A percentile compares a stretch with the other conserved stretches of the same genome.
These are phyloP conservation scores for Tokudaia tokunoshimensis DNA, from an alignment of 2,797 vertebrate genomes.

Conservation along the genomic window DNA sequence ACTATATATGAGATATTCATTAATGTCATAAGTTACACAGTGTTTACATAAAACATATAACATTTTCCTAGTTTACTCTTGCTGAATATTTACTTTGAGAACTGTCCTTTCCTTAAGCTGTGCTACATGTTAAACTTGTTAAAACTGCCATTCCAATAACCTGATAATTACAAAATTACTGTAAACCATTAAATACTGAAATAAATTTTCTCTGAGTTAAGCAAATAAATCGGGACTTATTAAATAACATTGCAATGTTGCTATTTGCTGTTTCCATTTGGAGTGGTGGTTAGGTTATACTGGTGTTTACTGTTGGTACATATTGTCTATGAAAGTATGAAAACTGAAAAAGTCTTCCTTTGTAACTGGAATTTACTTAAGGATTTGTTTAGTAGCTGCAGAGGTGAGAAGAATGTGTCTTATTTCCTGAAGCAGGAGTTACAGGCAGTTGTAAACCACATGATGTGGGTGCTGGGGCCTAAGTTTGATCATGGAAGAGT, in stretches of 20 bases:
- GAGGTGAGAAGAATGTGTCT: not conserved
- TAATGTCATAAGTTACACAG: not conserved
- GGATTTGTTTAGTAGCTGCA: not conserved
- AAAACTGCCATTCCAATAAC: slow-evolving; percentile 2
- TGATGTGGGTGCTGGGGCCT: not conserved
- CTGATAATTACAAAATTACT: slow-evolving; percentile 34
- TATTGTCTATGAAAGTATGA: slow-evolving; percentile 45
- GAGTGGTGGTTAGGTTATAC: not conserved
- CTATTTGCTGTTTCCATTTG: not conserved
- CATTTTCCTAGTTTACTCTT: slow-evolving; percentile 23
- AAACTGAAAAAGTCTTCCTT: slow-evolving; percentile 9
- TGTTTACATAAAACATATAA: slow-evolving; percentile 55
- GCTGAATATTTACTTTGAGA: slow-evolving; percentile 56
- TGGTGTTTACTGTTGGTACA: slow-evolving; percentile 31
- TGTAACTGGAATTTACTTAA: slow-evolving; percentile 39
- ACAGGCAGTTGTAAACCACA: not conserved
- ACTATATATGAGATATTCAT: not conserved
- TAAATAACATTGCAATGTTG: slow-evolving; percentile 45
- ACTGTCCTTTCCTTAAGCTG: slow-evolving; percentile 18
- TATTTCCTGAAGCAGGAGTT: not conserved
- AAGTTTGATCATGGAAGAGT: not conserved
- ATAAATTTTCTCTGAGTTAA: slow-evolving; percentile 56
- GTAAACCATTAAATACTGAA: slow-evolving; percentile 47
- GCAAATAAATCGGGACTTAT: not conserved
- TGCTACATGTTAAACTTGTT: not conserved